Evolutionary conservation across 1,140 invertebrate genomes (phyloP).

Genomic region (Rhynchophorus ferrugineus): DNA sequence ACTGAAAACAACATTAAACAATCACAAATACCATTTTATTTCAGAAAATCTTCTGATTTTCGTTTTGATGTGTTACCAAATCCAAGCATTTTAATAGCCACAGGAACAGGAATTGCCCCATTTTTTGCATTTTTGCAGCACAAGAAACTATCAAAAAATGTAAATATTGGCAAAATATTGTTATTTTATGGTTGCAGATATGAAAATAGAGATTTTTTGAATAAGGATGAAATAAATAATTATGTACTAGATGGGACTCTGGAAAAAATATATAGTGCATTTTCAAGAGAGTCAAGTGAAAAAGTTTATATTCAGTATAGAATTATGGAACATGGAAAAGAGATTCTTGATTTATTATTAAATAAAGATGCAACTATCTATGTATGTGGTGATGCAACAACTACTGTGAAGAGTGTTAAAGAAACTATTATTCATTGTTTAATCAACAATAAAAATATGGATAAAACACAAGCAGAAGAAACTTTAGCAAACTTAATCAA

Average conservation of each 20-base stretch:
- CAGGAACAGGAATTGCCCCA: conserved; percentile 78
- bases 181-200: conserved; percentile 74
- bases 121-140: conserved; percentile 63
- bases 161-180: conserved; percentile 43
- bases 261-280: conserved; percentile 51
- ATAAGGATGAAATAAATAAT: conserved; percentile 48
- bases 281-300: conserved; percentile 54
- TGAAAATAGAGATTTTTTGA: conserved; percentile 56
- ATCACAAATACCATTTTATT: conserved; percentile 51
- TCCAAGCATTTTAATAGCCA: conserved; percentile 70
- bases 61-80: conserved; percentile 43
- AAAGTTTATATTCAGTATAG: conserved; percentile 56
- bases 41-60: conserved; percentile 52
- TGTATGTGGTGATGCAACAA: conserved; percentile 70
- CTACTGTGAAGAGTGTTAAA: conserved; percentile 62
- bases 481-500: conserved; percentile 6
- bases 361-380: conserved; percentile 53
- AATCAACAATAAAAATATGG: not conserved
- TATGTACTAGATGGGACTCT: conserved; percentile 47
- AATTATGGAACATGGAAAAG: conserved; percentile 46
- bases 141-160: conserved; percentile 30
- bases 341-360: conserved; percentile 52
- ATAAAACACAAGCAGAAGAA: conserved; percentile 5
- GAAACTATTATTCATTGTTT: conserved; percentile 45
- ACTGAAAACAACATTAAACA: conserved; percentile 19